A percentile compares a stretch with the other conserved stretches of the same genome.
Conservation (phyloP, 2,113 vertebrate species). For the Taurulus bubalis region DNA sequence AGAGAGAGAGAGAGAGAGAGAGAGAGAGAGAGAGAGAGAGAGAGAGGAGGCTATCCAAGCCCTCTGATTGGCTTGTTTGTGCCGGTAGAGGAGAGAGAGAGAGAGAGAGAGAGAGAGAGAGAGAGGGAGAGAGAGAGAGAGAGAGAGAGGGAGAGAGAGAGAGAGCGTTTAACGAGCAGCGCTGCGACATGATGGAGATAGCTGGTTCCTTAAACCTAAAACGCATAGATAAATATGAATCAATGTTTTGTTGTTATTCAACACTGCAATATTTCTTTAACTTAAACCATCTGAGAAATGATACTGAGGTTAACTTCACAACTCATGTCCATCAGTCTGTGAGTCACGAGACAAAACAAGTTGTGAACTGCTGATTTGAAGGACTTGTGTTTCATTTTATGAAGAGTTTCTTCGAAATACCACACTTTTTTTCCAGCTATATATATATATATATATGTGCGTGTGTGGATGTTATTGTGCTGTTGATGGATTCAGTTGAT, state of each 20-base stretch:
- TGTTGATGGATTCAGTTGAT: too few species aligned
- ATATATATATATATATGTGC: neutral
- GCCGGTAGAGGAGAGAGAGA: constrained; percentile 54
- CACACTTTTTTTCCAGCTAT: neutral
- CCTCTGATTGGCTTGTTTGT: constrained; percentile 86
- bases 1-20: constrained; percentile 53
- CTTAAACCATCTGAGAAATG: neutral
- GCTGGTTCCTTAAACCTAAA: neutral
- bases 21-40: constrained; percentile 66
- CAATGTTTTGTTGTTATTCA: neutral
- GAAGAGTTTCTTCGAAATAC: neutral
- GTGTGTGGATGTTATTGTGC: too few species aligned
- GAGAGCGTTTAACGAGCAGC: constrained; percentile 5
- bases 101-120: constrained; percentile 42
- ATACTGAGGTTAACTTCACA: neutral
- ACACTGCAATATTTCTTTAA: neutral
- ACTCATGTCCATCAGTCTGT: neutral
- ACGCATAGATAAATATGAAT: neutral
- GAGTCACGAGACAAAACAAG: neutral
- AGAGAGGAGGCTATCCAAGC: constrained; percentile 80
- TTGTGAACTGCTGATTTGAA: neutral
- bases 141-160: constrained; percentile 42
- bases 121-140: constrained; percentile 37
- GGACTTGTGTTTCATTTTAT: neutral
- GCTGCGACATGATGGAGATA: neutral